Base-by-base conservation (phyloP, 1,140 invertebrate species). In the Drosophila takahashii region DNA sequence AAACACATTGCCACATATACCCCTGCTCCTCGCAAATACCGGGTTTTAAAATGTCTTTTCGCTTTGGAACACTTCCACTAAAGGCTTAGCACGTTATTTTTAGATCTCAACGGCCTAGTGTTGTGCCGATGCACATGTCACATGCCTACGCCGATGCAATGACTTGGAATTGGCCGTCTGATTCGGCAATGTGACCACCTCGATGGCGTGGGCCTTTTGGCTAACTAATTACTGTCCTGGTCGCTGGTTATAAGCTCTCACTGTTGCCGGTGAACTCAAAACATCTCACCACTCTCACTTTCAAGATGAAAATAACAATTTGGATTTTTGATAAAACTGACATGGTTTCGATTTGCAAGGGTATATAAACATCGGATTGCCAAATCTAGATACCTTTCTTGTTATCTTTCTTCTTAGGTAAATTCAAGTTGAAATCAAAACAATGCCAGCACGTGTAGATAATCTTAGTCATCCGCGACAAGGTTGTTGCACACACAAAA, bases 121-220 rank as follows among this genome's bases (percentile, higher is more conserved):
- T 26, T 29, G 47, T 7, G 13, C 9, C 26, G 10, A n/a, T 15
- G 41, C 37, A 36, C 32, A 39, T 71, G 66, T 75, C 59, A 57
- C 45, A 50, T 74, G 60, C 52, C 58, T 34, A 32, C n/a, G 48
- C 22, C 50, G 37, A 54, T 57, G 39, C 18, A 42, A 10, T 26
- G n/a, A 27, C 52, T 36, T 18, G 10, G 34, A 39, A 11, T 36
- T 15, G 13, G 16, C 36, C 48, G 56, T 37, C 66, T 37, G 69
- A 44, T 72, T 62, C 56, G 56, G 65, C 65, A 79, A 71, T 84
- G 75, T 79, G 75, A 79, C 80, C 47, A 34, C 11, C 16, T 22
- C 11, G 56, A 51, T 15, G 50, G 5, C 22, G 41, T 41, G n/a
- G 18, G 29, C 16, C n/a, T 13, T 29, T 57, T 54, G 32, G 32